Base-by-base conservation (phyloP, 2,888 invertebrate genomes). In the Linnaemya tessellans region DNA sequence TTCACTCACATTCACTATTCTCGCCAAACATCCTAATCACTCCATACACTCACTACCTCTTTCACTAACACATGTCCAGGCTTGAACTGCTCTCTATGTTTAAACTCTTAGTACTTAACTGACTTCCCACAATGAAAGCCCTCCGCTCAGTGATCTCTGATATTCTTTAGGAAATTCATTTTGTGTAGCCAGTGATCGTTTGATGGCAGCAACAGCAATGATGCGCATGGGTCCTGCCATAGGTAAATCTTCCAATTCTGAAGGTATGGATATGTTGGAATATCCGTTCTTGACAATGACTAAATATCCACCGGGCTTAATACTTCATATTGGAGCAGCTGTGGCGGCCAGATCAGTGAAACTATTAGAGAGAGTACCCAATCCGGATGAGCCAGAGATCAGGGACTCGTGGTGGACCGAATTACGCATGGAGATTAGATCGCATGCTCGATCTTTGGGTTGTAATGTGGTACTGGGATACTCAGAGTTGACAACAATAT, bases 361-460 rank as follows among this genome's bases (percentile, higher is more conserved):
- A 92, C 93, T 97, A 38, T 92, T 98, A 60, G 97, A 97, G 90
- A 94, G 96, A 87, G 96, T 97, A 80, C 95, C 96, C 60, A 97
- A 96, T 92, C 94, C 96, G 70, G 97, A 98, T 89, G 98, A 98
- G 91, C 97, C 97, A 18, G 98, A 98, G 90, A 96, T 97, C 3
- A 94, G 98, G 56, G 98, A 98, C 89, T 96, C 96, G 1, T 99
- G 99, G 98, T 99, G 99, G 99, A 97, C 97, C 0, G 98, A 99
- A 93, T 94, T 99, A 30, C 93, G 99, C 68, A 98, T 98, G 92
- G 99, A 99, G 94, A 96, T 99, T 80, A 94, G 98, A 0, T 98
- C 98, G 3, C 99, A 99, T 92, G 97, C 98, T 7, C 94, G 97
- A 51, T 97, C 98, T 1, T 93, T 99, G 86, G 96, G 97, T 13